A percentile compares a stretch with the other conserved stretches of the same genome.
Conservation (phyloP, 2,797 vertebrate genomes). For the Borostomias antarcticus region DNA sequence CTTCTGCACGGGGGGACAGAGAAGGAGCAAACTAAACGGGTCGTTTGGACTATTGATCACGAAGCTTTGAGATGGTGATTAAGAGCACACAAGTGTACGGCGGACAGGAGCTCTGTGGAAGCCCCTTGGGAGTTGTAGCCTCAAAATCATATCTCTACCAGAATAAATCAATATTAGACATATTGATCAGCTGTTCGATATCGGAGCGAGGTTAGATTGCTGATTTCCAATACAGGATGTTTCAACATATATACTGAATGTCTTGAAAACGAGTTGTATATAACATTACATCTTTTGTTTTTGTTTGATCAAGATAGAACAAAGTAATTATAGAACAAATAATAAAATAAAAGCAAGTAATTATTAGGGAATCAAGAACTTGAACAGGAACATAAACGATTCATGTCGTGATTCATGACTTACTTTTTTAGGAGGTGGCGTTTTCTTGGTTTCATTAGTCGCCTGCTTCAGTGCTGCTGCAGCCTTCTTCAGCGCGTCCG, state of each 20-base stretch:
- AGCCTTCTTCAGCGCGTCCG: conserved; percentile 57
- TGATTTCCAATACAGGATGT: neutral
- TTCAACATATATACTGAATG: neutral
- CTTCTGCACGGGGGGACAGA: conserved; percentile 66
- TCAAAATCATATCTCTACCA: neutral
- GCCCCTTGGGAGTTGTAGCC: neutral
- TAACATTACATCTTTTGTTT: neutral
- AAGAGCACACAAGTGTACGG: conserved; percentile 24
- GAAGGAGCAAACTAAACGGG: conserved; percentile 30
- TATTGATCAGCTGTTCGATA: neutral
- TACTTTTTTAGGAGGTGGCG: conserved; percentile 74
- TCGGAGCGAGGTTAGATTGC: neutral
- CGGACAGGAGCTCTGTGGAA: conserved; percentile 1
- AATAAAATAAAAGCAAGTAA: neutral
- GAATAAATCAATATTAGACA: neutral
- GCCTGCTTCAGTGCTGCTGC: conserved; percentile 51
- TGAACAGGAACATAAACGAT: no score
- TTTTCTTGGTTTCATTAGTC: conserved; percentile 59
- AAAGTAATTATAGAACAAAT: neutral
- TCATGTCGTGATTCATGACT: conserved; percentile 25
- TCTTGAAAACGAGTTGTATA: no score
- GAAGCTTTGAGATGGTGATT: conserved; percentile 40
- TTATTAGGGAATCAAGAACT: neutral
- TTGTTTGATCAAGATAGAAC: neutral
- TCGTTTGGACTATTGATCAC: conserved; percentile 47